phyloP scores from a whole-genome alignment of 2,888 invertebrate species.

The Gymnoscelis rufifasciata region DNA sequence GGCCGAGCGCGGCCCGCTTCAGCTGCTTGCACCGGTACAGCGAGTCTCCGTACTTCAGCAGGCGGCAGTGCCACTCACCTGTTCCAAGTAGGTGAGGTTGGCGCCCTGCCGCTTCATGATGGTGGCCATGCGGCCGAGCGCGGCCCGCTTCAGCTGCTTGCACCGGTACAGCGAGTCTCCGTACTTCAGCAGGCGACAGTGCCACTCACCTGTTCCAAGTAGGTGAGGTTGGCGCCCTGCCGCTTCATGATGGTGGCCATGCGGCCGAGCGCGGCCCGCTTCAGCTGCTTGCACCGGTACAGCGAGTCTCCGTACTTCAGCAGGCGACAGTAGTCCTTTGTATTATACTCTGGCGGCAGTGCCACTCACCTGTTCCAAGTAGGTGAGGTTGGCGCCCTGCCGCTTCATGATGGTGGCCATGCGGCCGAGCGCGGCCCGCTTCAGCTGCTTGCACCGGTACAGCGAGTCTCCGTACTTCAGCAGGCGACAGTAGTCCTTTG shows the following conservation, averaged over 20 bases:
- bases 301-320: conserved; percentile 98
- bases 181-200: conserved; percentile 95
- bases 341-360: too few species aligned
- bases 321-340: conserved; percentile 96
- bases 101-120: conserved; percentile 97
- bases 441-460: conserved; percentile 98
- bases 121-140: conserved; percentile 98
- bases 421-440: conserved; percentile 96
- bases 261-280: conserved; percentile 96
- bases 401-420: conserved; percentile 99
- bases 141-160: conserved; percentile 97
- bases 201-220: conserved; percentile 97
- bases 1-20: conserved; percentile 97
- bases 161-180: conserved; percentile 99
- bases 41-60: conserved; percentile 98
- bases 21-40: conserved; percentile 98
- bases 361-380: conserved; percentile 97
- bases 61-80: conserved; percentile 68
- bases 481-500: too few species aligned
- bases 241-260: conserved; percentile 99
- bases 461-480: conserved; percentile 98
- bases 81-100: conserved; percentile 97
- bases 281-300: conserved; percentile 98
- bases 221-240: conserved; percentile 95
- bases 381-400: conserved; percentile 95